phyloP scores from a whole-genome alignment of 23 tunicate genomes.

The Clavelina lepadiformis region DNA sequence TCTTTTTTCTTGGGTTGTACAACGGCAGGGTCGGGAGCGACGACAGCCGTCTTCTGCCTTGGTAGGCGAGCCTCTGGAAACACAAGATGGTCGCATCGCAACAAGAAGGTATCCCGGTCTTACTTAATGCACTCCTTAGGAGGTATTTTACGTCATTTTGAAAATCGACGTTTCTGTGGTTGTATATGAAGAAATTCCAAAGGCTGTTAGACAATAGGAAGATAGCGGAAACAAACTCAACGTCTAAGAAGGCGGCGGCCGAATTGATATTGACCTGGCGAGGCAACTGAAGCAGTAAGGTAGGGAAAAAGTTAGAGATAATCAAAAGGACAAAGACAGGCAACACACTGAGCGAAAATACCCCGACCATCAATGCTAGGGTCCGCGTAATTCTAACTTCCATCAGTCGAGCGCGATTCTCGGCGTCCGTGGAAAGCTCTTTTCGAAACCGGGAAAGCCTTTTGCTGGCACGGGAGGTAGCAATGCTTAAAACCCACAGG shows the following conservation, averaged over 20 bases:
- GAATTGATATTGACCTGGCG: neutral
- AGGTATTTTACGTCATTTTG: constrained; percentile 17
- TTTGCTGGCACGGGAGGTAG: neutral
- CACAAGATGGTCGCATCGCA: constrained; percentile 16
- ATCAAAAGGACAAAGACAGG: neutral
- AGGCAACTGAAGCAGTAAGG: neutral
- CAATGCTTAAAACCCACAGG: neutral
- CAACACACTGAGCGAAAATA: neutral
- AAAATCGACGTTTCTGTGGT: constrained; percentile 44
- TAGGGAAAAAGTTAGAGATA: neutral
- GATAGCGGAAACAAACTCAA: neutral
- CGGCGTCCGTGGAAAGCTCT: too few species aligned
- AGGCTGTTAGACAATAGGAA: constrained; percentile 39
- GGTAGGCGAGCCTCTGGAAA: constrained; percentile 37
- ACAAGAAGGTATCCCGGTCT: constrained; percentile 14
- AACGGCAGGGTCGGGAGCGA: constrained; percentile 13
- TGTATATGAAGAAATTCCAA: constrained; percentile 79
- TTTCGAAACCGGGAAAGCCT: too few species aligned
- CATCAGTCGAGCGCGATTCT: neutral
- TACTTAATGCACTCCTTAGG: constrained; percentile 1
- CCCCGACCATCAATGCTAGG: neutral
- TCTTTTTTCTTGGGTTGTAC: constrained; percentile 6
- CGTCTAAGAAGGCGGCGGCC: neutral
- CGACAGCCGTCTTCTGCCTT: constrained; percentile 36
- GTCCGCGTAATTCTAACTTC: neutral